Percentiles rank a stretch among this genome's conserved stretches.
These are phyloP conservation scores for Kryptolebias marmoratus DNA, from an alignment of 2,113 vertebrate species.

Conservation along the genomic window DNA sequence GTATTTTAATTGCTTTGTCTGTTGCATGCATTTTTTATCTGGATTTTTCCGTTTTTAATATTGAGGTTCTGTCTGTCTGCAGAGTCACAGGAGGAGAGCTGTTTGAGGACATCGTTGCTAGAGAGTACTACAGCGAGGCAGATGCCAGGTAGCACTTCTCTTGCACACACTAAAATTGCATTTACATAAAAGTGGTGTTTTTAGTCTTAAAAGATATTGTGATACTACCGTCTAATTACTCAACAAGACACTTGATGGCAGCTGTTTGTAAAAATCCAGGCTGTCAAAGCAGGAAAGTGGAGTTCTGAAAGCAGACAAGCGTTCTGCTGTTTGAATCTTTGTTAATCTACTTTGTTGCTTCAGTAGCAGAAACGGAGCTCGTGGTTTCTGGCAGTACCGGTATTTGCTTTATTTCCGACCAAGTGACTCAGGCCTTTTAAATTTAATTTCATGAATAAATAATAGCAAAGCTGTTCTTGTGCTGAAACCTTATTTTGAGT, in stretches of 20 bases:
- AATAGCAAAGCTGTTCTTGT: conserved; percentile 38
- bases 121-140: conserved; percentile 99
- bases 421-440: conserved; percentile 44
- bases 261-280: no score
- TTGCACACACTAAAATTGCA: not conserved
- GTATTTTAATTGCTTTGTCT: not conserved
- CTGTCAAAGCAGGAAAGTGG: not conserved
- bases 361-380: conserved; percentile 26
- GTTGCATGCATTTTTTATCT: not conserved
- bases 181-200: not conserved
- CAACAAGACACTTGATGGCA: not conserved
- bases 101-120: conserved; percentile 98
- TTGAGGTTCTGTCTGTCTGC: conserved; percentile 15
- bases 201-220: not conserved
- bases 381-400: conserved; percentile 18
- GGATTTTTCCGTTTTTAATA: not conserved
- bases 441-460: conserved; percentile 63
- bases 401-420: conserved; percentile 22
- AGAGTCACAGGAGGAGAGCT: conserved; percentile 98
- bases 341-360: conserved; percentile 31
- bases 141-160: conserved; percentile 89
- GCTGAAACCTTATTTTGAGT: conserved; percentile 35
- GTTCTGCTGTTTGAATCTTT: conserved; percentile 1
- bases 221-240: not conserved
- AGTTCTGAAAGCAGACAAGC: conserved; percentile 10